Percentiles rank a stretch among this genome's conserved stretches.
phyloP scores from a whole-genome alignment of 2,888 invertebrate genomes.

The Loripinus fragilis region DNA sequence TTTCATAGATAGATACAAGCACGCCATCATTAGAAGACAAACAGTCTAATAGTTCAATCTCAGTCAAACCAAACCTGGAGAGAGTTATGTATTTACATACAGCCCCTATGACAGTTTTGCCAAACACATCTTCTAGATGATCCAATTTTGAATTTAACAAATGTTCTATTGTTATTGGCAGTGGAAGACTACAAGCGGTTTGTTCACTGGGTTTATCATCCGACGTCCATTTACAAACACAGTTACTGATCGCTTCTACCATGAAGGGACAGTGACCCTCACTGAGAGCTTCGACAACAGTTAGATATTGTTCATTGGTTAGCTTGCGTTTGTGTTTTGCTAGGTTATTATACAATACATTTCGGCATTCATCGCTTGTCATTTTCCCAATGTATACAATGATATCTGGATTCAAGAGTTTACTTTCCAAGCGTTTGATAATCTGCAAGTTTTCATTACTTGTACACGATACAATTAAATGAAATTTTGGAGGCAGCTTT shows the following conservation, averaged over 20 bases:
- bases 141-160: constrained; percentile 47
- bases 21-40: constrained; percentile 73
- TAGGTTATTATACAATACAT: constrained; percentile 42
- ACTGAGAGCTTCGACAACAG: constrained; percentile 37
- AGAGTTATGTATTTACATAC: constrained; percentile 67
- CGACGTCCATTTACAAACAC: constrained; percentile 46
- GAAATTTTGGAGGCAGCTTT: constrained; percentile 70
- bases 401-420: constrained; percentile 44
- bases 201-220: constrained; percentile 12
- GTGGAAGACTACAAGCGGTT: not conserved
- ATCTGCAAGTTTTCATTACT: constrained; percentile 41
- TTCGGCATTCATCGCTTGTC: constrained; percentile 48
- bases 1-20: constrained; percentile 59
- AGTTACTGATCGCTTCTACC: constrained; percentile 28
- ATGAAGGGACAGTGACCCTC: constrained; percentile 44
- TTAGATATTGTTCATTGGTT: constrained; percentile 45
- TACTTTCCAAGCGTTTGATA: constrained; percentile 49
- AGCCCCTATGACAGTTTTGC: constrained; percentile 51
- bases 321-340: constrained; percentile 40
- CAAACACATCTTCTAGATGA: constrained; percentile 62
- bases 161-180: constrained; percentile 24
- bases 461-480: constrained; percentile 65
- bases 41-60: constrained; percentile 74
- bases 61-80: constrained; percentile 68
- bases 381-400: constrained; percentile 51